Base-by-base conservation (phyloP, 2,888 invertebrate genomes). In the Chrysotoxum bicinctum region DNA sequence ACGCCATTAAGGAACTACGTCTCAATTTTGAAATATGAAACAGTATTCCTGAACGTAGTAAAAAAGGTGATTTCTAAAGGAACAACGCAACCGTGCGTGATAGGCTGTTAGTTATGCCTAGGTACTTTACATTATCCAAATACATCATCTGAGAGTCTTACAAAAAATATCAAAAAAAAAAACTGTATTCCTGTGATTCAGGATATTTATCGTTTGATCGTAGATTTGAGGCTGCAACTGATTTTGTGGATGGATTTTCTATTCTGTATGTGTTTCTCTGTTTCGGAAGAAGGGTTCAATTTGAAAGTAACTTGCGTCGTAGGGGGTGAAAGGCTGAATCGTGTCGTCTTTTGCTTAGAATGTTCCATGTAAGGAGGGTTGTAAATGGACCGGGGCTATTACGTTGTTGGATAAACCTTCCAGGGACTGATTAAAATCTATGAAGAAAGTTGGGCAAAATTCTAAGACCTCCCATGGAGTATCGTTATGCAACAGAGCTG, bases 331-430 rank as follows among this genome's bases (percentile, higher is more conserved):
- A 30, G 5, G 0, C 30, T 32, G 1, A 32, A 54, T 4, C 14
- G 14, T 8, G n/a, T 40, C 40, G 40, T 40, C 40, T n/a, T 40
- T 40, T 40, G 40, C n/a, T 7, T 40, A 40, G 16, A 43, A 43
- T 43, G 7, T 40, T 40, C 5, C 5, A 40, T 10, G 43, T 45
- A 5, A 16, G 26, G 26, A 60, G 40, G 60, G n/a, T 60, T 14
- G 35, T 7, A 37, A 37, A 21, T 40, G 2, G 40, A 26, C 40
- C 32, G 64, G 62, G 76, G n/a, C 40, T 60, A 69, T 77, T 76
- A 58, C 76, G 70, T 82, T 77, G 72, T 72, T 64, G 21, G 66
- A 60, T 77, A 75, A 64, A 75, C 75, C 69, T 70, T 69, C 12
- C 40, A 68, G 43, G 56, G 40, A 54, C 35, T 56, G 80, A 80